These are phyloP conservation scores for Halcyon smyrnensis DNA, from an alignment of 2,797 vertebrate species.

Conservation along the genomic window DNA sequence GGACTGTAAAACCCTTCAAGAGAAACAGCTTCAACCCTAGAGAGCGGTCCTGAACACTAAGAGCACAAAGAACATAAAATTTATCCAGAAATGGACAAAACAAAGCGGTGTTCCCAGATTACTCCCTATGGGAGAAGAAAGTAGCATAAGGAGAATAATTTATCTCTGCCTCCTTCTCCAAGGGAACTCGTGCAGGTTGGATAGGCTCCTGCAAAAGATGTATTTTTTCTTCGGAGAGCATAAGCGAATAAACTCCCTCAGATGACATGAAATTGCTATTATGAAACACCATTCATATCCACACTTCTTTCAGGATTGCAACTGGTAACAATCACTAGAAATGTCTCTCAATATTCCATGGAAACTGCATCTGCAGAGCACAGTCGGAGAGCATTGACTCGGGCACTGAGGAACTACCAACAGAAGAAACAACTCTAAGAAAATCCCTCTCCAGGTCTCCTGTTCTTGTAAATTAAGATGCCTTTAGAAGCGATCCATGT, in stretches of 20 bases:
- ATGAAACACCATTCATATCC: background rate
- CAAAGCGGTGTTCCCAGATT: background rate
- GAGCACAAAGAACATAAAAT: background rate
- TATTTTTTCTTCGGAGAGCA: background rate
- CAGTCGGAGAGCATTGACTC: fast-evolving
- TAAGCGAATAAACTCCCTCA: background rate
- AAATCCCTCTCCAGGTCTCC: background rate
- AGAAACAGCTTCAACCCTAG: background rate
- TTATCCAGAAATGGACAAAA: background rate
- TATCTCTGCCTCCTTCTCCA: background rate
- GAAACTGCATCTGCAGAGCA: background rate
- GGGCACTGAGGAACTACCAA: background rate
- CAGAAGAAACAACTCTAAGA: background rate
- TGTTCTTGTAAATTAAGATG: background rate
- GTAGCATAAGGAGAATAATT: background rate
- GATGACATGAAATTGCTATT: background rate
- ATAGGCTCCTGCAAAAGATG: background rate
- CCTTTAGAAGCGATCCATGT: background rate
- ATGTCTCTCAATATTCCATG: background rate
- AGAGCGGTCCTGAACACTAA: background rate
- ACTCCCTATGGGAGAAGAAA: background rate
- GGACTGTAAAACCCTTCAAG: background rate
- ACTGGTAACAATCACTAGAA: background rate
- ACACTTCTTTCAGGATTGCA: background rate
- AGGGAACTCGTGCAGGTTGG: background rate